These are phyloP conservation scores for Baryphthengus martii DNA, from an alignment of 2,113 vertebrate genomes.

Conservation along the genomic window DNA sequence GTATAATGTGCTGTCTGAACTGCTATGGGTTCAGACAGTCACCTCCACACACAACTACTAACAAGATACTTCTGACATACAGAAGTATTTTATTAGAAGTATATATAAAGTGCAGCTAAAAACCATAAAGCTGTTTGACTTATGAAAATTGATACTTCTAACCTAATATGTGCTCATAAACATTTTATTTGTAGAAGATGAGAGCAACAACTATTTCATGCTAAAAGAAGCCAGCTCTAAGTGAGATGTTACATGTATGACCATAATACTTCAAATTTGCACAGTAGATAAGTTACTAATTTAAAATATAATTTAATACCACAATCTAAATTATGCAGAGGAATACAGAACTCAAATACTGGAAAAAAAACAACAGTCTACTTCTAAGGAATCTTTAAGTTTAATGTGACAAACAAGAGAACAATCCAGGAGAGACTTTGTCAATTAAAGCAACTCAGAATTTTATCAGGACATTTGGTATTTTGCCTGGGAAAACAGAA, in stretches of 20 bases:
- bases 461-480: neutral
- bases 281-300: neutral
- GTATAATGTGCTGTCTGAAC: neutral
- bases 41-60: too few species aligned
- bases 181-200: too few species aligned
- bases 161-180: too few species aligned
- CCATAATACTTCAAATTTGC: neutral
- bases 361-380: accelerated
- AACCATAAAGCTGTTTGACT: too few species aligned
- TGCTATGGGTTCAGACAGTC: too few species aligned
- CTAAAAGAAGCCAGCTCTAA: neutral
- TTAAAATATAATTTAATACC: neutral
- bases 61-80: too few species aligned
- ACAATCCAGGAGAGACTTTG: neutral
- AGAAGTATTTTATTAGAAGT: too few species aligned
- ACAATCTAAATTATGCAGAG: neutral
- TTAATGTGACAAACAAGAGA: neutral
- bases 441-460: neutral
- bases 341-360: neutral
- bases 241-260: neutral
- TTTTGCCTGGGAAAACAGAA: neutral
- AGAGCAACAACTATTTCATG: too few species aligned
- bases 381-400: neutral
- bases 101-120: too few species aligned
- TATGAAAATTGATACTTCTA: too few species aligned